Base-by-base conservation (phyloP, 2,888 invertebrate genomes). In the Harpalus rufipes region DNA sequence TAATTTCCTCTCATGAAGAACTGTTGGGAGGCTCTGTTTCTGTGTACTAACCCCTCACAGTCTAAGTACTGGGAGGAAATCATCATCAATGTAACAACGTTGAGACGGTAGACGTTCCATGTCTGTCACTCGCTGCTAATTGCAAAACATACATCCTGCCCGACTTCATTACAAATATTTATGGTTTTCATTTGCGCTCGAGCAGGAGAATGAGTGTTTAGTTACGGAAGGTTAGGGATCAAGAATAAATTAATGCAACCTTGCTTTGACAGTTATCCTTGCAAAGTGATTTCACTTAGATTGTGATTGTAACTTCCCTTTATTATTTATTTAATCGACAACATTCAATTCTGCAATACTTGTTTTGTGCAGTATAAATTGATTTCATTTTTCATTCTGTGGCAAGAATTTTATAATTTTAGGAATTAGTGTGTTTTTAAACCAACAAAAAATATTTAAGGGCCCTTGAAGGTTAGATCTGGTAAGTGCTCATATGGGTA, bases 181-280 rank as follows among this genome's bases (percentile, higher is more conserved):
- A 83, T 83, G 76, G 76, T 83, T 83, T 83, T 83, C 83, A 83
- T 83, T 83, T 83, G 72, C 41, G 44, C 72, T n/a, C 21, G 18
- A 65, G 18, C 65, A 25, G 65, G 25, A 65, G 32, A 65, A 83
- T 84, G 78, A 84, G 78, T 84, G 78, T 63, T 84, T 84, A 44
- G 84, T 84, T 84, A 84, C 63, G 84, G 63, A 78, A 84, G 84
- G 84, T 84, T 84, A 84, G 78, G 84, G 84, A 84, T 84, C 84
- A 84, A 78, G 63, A 63, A 78, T 84, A 78, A 84, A 84, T 84
- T 65, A 56, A 14, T 65, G 65, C 78, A 84, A 84, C 84, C 84
- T 84, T 84, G 84, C 78, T 44, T 78, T 84, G 84, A 78, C 78
- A 56, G 68, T 18, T 84, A 65, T 78, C 65, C 84, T 84, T 78